phyloP scores from a whole-genome alignment of 2,797 vertebrate species.

The Chelonia mydas region DNA sequence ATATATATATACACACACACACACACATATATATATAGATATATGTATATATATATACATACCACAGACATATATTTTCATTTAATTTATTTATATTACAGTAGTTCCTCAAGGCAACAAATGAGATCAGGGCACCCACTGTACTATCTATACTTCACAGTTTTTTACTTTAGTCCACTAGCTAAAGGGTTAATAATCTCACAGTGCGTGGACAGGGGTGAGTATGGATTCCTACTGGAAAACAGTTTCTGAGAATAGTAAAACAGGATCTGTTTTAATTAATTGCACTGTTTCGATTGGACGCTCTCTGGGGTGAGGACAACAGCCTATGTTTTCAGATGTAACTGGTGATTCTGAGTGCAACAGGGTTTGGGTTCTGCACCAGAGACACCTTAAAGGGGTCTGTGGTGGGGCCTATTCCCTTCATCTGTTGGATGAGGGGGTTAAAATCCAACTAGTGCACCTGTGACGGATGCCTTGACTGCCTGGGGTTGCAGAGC shows the following conservation, averaged over 20 bases:
- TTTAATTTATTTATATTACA: no score
- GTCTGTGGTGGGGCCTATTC: no score
- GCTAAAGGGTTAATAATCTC: neutral
- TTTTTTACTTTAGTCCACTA: neutral
- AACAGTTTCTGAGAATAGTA: slow-evolving; percentile 6
- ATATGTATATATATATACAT: neutral
- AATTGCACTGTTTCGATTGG: neutral
- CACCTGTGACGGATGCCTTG: no score
- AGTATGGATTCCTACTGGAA: neutral
- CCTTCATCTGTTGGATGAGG: no score
- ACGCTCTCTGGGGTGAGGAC: neutral
- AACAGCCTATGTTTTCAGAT: neutral
- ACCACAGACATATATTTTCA: neutral
- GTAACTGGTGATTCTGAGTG: neutral
- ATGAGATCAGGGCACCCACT: no score
- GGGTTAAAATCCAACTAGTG: no score
- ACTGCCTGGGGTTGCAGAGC: no score
- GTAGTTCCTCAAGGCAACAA: no score
- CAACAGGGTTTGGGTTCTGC: neutral
- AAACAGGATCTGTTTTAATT: neutral
- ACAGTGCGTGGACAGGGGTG: neutral
- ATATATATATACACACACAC: neutral
- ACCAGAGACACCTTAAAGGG: neutral
- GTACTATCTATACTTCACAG: no score
- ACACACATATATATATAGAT: no score